phyloP scores from a whole-genome alignment of 2,888 invertebrate genomes.

The Catocala sponsa region DNA sequence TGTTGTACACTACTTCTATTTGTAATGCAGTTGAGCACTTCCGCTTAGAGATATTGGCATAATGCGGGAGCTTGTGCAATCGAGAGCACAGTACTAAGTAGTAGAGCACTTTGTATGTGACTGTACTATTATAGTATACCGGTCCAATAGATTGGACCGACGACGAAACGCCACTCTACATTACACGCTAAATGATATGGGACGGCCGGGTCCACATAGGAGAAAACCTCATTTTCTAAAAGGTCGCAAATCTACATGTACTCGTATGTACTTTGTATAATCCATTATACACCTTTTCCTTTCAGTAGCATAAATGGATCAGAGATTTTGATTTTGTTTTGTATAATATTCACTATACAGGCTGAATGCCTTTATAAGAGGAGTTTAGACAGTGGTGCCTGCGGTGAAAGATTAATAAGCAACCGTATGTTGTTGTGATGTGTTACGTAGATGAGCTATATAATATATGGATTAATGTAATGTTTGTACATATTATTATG shows the following conservation, averaged over 20 bases:
- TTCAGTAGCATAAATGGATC: slow-evolving; percentile 24
- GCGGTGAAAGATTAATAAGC: too few species aligned
- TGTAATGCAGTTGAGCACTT: slow-evolving; percentile 33
- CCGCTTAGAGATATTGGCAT: slow-evolving; percentile 38
- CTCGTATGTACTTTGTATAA: too few species aligned
- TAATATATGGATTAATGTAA: too few species aligned
- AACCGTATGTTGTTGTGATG: too few species aligned
- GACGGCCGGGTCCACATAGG: slow-evolving; percentile 53
- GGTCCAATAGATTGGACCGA: slow-evolving; percentile 55
- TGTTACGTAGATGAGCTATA: too few species aligned
- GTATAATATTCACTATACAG: not conserved
- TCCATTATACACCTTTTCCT: slow-evolving; percentile 41
- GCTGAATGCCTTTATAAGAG: too few species aligned
- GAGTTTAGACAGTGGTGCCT: too few species aligned
- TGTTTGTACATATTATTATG: too few species aligned
- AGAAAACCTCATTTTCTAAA: slow-evolving; percentile 59
- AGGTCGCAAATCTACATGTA: slow-evolving; percentile 47
- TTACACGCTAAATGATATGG: slow-evolving; percentile 61
- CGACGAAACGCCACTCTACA: slow-evolving; percentile 67
- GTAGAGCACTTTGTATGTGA: slow-evolving; percentile 32
- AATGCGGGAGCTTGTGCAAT: slow-evolving; percentile 19
- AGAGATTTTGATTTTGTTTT: slow-evolving; percentile 4
- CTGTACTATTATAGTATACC: slow-evolving; percentile 41
- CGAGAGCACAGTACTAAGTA: slow-evolving; percentile 19
- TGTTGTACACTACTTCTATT: slow-evolving; percentile 3